Evolutionary conservation across 2,113 vertebrate species (phyloP).

Genomic region (Paratilapia polleni): DNA sequence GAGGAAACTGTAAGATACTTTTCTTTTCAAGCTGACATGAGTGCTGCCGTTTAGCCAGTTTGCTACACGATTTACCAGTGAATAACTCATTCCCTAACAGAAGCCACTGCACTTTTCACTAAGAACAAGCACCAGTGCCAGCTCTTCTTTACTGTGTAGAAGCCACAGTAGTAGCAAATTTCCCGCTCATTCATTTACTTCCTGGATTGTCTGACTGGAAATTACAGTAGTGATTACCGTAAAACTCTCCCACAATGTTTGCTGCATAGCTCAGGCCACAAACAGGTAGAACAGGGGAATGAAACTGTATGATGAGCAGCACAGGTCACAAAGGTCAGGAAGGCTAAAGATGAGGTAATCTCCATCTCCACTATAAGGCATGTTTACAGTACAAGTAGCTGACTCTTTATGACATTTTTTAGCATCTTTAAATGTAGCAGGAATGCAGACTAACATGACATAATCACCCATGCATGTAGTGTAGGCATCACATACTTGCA

Average conservation of each 20-base stretch:
- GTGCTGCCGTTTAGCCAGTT: slow-evolving; percentile 13
- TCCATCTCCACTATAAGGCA: slow-evolving; percentile 56
- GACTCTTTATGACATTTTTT: slow-evolving; percentile 23
- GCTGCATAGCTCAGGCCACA: slow-evolving; percentile 51
- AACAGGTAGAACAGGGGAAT: background rate
- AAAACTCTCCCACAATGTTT: background rate
- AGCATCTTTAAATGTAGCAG: slow-evolving; percentile 30
- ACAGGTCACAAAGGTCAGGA: slow-evolving; percentile 59
- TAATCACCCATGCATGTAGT: slow-evolving; percentile 44
- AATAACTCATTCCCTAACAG: background rate
- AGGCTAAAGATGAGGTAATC: slow-evolving; percentile 57
- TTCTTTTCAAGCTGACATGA: slow-evolving; percentile 3
- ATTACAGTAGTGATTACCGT: slow-evolving; percentile 30
- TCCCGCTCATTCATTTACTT: background rate
- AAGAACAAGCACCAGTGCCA: background rate
- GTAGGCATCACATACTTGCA: slow-evolving; percentile 37
- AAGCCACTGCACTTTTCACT: background rate
- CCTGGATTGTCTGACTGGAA: background rate
- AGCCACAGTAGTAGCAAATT: background rate
- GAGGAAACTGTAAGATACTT: background rate
- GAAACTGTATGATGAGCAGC: slow-evolving; percentile 25
- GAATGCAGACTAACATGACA: slow-evolving; percentile 23
- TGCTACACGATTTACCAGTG: slow-evolving; percentile 42
- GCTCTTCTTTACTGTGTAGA: background rate
- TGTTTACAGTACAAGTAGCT: slow-evolving; percentile 49